Conservation (phyloP, 2,797 vertebrate species). For the Carduelis carduelis region DNA sequence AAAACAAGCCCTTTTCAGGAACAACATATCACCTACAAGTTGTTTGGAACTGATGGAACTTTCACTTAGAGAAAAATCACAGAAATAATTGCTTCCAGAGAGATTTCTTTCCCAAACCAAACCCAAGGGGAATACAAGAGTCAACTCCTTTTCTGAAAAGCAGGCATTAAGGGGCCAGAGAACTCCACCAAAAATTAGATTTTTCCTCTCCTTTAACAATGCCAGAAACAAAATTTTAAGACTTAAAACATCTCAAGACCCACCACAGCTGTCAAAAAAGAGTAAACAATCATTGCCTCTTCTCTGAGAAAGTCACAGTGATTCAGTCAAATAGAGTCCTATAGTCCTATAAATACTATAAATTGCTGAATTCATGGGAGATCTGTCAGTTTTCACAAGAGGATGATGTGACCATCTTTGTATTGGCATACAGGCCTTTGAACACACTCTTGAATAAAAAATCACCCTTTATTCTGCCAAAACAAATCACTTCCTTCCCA, state of each 20-base stretch:
- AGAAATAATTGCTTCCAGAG: conserved; percentile 54
- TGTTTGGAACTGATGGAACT: conserved; percentile 39
- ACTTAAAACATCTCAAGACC: not conserved
- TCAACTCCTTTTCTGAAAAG: conserved; percentile 8
- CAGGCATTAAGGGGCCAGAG: not conserved
- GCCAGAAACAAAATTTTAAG: not conserved
- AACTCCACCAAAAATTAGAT: conserved; percentile 6
- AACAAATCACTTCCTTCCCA: not conserved
- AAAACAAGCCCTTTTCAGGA: conserved; percentile 7
- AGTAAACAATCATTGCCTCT: not conserved
- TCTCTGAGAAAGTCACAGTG: not conserved
- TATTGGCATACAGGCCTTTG: not conserved
- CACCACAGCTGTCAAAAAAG: not conserved
- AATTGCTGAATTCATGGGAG: not conserved
- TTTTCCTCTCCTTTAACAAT: not conserved
- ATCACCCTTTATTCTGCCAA: not conserved
- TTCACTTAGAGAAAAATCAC: conserved; percentile 6
- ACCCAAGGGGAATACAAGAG: not conserved
- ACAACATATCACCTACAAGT: not conserved
- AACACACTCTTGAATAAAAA: not conserved
- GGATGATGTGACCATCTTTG: not conserved
- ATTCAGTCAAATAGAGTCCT: not conserved
- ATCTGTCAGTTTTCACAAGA: not conserved
- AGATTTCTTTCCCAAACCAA: not conserved
- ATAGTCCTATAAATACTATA: not conserved